Percentiles rank a stretch among this genome's conserved stretches.
phyloP scores from a whole-genome alignment of 2,113 vertebrate species.

The Pachyramphus minor region DNA sequence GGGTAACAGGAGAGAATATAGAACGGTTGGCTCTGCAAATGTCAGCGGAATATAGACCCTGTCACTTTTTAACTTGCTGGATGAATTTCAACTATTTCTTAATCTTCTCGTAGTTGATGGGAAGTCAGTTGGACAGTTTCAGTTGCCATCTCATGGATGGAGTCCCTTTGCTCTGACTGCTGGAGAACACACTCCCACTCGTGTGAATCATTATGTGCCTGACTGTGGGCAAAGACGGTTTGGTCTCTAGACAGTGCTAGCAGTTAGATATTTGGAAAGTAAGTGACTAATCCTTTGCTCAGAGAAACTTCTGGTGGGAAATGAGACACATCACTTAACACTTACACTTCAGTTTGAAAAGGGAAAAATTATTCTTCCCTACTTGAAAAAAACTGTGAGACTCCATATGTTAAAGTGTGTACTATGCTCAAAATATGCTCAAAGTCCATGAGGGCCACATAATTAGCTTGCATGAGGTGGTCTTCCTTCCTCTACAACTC shows the following conservation, averaged over 20 bases:
- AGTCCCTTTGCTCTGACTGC: background rate
- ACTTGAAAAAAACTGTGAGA: background rate
- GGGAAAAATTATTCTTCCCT: background rate
- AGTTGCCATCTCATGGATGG: background rate
- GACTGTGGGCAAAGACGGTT: background rate
- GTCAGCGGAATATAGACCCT: background rate
- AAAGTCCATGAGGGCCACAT: background rate
- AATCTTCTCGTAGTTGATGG: background rate
- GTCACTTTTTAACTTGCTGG: background rate
- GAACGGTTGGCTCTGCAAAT: background rate
- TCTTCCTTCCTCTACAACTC: background rate
- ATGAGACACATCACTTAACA: background rate
- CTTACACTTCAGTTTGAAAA: background rate
- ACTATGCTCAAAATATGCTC: background rate
- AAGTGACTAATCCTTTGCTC: background rate
- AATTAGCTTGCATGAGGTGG: background rate
- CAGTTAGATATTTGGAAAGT: background rate
- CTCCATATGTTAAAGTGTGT: background rate
- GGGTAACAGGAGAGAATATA: background rate
- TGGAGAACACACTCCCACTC: background rate
- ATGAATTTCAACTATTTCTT: constrained; percentile 17
- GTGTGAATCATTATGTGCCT: background rate
- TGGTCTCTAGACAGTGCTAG: background rate
- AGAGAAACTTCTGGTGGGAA: background rate
- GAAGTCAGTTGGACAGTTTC: background rate